Evolutionary conservation across 2,888 invertebrate species (phyloP).

Genomic region (Mylabris sibirica): DNA sequence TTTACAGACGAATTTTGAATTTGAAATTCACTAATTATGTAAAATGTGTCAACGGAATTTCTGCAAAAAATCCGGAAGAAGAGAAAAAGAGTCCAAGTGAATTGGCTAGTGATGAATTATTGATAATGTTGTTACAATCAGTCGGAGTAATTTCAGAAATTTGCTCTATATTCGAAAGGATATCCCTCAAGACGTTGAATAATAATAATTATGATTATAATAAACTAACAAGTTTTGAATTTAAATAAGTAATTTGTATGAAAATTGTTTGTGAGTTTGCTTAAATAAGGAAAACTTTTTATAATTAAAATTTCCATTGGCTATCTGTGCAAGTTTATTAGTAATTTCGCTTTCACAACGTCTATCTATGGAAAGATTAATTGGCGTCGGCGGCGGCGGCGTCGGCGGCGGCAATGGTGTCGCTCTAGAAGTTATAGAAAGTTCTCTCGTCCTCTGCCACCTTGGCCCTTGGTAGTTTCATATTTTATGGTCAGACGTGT

Average conservation of each 20-base stretch:
- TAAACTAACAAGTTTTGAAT: conserved; percentile 10
- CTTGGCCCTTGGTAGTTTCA: conserved; percentile 17
- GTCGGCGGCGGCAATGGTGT: too few species aligned
- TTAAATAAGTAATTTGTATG: conserved; percentile 25
- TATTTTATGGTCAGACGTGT: conserved; percentile 31
- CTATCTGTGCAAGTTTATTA: background rate
- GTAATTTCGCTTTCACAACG: background rate
- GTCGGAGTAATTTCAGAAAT: too few species aligned
- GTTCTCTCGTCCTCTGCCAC: background rate
- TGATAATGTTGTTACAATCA: too few species aligned
- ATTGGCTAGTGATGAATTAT: too few species aligned
- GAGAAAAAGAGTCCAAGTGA: too few species aligned
- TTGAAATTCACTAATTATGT: conserved; percentile 13
- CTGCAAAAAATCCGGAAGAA: too few species aligned
- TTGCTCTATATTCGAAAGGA: background rate
- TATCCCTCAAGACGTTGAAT: too few species aligned
- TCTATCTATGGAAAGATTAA: background rate
- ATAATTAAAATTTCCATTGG: conserved; percentile 3
- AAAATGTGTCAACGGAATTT: background rate
- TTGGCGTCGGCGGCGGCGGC: too few species aligned
- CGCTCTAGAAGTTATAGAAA: background rate
- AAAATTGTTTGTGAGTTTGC: conserved; percentile 12
- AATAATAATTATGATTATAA: too few species aligned
- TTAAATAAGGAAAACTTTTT: background rate
- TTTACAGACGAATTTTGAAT: conserved; percentile 16